Percentiles rank a stretch among this genome's conserved stretches.
These are phyloP conservation scores for Cygnus olor DNA, from an alignment of 2,797 vertebrate species.

Conservation along the genomic window DNA sequence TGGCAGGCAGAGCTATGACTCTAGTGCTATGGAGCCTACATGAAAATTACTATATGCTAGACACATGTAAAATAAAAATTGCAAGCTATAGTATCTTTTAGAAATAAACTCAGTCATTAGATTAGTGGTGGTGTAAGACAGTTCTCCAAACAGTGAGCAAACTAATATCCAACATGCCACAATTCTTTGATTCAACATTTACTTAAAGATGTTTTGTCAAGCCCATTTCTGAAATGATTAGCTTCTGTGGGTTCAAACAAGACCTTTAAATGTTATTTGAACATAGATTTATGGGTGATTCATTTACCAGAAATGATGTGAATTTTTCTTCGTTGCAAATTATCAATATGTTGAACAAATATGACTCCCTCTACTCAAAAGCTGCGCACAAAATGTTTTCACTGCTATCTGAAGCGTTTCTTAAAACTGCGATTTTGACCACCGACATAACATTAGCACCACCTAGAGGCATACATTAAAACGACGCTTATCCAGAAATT, in stretches of 20 bases:
- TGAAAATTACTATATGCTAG: background rate
- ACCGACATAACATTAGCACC: slow-evolving; percentile 51
- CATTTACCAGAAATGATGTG: background rate
- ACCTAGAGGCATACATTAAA: slow-evolving; percentile 28
- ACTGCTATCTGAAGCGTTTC: background rate
- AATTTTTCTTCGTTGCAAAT: background rate
- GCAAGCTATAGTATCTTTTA: background rate
- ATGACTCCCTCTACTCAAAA: background rate
- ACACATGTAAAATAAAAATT: background rate
- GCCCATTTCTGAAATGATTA: background rate
- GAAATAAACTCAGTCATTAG: background rate
- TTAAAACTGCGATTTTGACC: background rate
- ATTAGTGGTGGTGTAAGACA: background rate
- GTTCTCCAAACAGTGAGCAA: background rate
- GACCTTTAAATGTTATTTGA: background rate
- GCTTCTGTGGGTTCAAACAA: background rate
- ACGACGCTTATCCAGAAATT: background rate
- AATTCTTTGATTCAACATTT: background rate
- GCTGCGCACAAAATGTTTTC: background rate
- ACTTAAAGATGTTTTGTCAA: background rate
- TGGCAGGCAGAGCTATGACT: background rate
- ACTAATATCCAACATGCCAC: background rate
- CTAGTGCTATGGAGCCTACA: background rate
- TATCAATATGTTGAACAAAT: background rate
- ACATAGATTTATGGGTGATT: background rate